Evolutionary conservation across 2,888 invertebrate species (phyloP).

Genomic region (Callyntrura sp.): DNA sequence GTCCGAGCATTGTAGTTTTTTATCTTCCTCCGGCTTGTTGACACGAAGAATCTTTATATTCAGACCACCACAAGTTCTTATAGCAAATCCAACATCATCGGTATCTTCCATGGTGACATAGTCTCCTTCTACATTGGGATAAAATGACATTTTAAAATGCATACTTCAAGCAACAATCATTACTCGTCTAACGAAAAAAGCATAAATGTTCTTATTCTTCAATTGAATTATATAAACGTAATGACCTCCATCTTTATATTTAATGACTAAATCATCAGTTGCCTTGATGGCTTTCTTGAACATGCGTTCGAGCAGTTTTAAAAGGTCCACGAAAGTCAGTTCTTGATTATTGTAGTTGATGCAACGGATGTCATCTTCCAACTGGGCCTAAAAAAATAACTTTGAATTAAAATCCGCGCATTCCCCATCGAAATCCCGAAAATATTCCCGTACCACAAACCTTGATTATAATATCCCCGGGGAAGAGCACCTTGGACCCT

Average conservation of each 20-base stretch:
- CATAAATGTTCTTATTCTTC: too few species aligned
- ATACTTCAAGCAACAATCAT: too few species aligned
- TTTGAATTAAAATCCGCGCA: background rate
- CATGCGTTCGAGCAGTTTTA: constrained; percentile 91
- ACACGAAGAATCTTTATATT: constrained; percentile 88
- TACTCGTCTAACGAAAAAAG: too few species aligned
- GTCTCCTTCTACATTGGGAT: constrained; percentile 89
- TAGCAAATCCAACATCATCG: constrained; percentile 90
- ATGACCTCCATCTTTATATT: constrained; percentile 90
- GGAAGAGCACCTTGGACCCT: background rate
- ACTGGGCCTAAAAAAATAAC: constrained; percentile 86
- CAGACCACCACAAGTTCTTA: constrained; percentile 88
- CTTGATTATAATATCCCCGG: constrained; percentile 7
- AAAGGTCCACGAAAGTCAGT: constrained; percentile 89
- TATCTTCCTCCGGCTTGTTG: constrained; percentile 62
- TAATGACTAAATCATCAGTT: constrained; percentile 89
- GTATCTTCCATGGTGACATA: constrained; percentile 90
- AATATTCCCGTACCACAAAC: background rate
- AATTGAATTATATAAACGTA: background rate
- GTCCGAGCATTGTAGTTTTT: background rate
- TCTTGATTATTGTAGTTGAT: constrained; percentile 91
- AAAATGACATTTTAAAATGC: too few species aligned
- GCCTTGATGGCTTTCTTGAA: constrained; percentile 88
- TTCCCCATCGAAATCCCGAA: too few species aligned
- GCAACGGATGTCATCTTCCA: constrained; percentile 89